Base-by-base conservation (phyloP, 2,888 invertebrate genomes). In the Pocota personata region DNA sequence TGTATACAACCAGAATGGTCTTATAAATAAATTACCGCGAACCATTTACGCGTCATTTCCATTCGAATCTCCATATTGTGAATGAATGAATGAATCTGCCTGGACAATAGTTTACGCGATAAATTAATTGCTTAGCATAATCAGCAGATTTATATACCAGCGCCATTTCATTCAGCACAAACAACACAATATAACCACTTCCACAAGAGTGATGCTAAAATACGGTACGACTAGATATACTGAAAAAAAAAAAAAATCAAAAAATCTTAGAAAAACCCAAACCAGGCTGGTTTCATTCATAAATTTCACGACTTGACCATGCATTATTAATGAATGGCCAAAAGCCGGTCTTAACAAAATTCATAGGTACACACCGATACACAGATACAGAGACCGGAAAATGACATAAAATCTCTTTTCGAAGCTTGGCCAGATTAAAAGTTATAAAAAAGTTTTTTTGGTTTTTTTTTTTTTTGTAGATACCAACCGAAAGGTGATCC, bases 251-350 rank as follows among this genome's bases (percentile, higher is more conserved):
- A 32, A 40, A 48, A 55, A 35, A n/a, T n/a, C n/a, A n/a, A 50
- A 66, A 73, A 35, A 66, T 67, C 10, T 24, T 5, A 79, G 48
- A 60, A 64, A 72, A 72, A 72, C 64, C 79, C 55, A 79, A 71
- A 71, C 46, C 64, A 37, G 76, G 60, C 52, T 19, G 62, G 76
- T 72, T 71, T 86, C 86, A 86, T 86, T 86, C 86, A 86, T 86
- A 60, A 71, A 76, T 86, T 82, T 86, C 86, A 72, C 40, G 80
- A 72, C 55, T 67, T 82, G 71, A 30, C 71, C 86, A 86, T 86
- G 80, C 60, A 86, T 84, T 84, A 84, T 84, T 84, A 75, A 84
- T 84, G 80, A 80, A 80, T 84, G 64, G 75, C 75, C 69, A 64
- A 80, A 76, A 86, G 76, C 86, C 86, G 80, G 80, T 82, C 76